A percentile compares a stretch with the other conserved stretches of the same genome.
These are phyloP conservation scores for Manis pentadactyla DNA, from an alignment of 2,797 vertebrate species.

Conservation along the genomic window DNA sequence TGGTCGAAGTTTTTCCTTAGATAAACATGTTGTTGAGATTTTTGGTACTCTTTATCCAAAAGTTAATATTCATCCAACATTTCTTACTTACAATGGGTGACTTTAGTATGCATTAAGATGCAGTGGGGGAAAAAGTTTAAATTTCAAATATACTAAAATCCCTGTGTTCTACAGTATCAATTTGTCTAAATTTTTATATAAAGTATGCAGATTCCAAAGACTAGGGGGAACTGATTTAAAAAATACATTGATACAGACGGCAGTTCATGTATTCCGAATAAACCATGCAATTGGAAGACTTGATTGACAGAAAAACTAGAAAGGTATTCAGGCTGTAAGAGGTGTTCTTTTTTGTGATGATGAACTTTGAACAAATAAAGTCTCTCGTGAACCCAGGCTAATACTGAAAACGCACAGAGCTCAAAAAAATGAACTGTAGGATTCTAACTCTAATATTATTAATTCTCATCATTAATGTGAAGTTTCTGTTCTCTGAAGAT, in stretches of 20 bases:
- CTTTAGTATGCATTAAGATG: not conserved
- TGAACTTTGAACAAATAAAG: constrained; percentile 28
- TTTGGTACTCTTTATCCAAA: constrained; percentile 24
- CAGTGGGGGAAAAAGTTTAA: not conserved
- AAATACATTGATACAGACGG: constrained; percentile 10
- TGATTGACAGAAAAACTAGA: constrained; percentile 57
- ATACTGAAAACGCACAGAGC: not conserved
- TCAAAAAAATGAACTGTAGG: not conserved
- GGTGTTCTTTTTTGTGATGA: constrained; percentile 8
- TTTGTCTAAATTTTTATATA: constrained; percentile 45
- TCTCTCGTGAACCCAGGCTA: not conserved
- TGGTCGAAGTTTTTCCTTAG: not conserved
- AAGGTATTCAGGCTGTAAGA: constrained; percentile 31
- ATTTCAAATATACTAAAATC: constrained; percentile 28
- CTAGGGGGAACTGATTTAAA: constrained; percentile 1
- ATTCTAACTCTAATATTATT: not conserved
- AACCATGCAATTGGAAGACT: constrained; percentile 12
- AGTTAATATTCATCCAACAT: not conserved
- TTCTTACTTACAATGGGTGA: constrained; percentile 28
- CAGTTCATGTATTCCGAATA: constrained; percentile 22
- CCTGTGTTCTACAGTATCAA: not conserved
- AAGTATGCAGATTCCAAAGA: constrained; percentile 34
- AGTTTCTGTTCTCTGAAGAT: constrained; percentile 19
- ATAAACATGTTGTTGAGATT: not conserved
- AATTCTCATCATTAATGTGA: not conserved